Percentiles rank a stretch among this genome's conserved stretches.
phyloP scores from a whole-genome alignment of 2,113 vertebrate genomes.

The Myanophis thanlyinensis region DNA sequence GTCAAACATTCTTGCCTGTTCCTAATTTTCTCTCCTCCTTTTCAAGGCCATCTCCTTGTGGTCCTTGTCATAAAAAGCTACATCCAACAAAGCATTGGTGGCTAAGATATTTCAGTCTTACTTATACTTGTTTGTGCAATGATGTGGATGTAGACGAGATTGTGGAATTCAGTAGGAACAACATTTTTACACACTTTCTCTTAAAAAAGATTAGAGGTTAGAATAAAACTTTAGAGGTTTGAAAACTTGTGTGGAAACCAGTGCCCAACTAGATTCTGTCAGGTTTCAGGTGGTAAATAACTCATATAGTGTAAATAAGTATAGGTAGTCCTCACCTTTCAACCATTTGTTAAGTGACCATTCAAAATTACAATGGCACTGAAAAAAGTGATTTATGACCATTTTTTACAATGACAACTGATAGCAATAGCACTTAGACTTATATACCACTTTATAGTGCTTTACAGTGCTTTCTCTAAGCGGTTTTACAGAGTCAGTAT shows the following conservation, averaged over 20 bases:
- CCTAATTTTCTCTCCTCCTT: slow-evolving; percentile 1
- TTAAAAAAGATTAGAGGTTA: no score
- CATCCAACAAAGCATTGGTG: not conserved
- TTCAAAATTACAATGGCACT: not conserved
- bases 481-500: no score
- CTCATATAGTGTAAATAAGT: not conserved
- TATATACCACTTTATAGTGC: no score
- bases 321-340: not conserved
- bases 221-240: no score
- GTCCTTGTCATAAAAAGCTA: not conserved
- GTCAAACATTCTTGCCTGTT: slow-evolving; percentile 17
- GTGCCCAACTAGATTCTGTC: not conserved
- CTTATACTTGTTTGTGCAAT: not conserved
- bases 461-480: no score
- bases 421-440: no score
- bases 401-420: no score
- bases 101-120: not conserved
- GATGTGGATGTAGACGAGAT: not conserved
- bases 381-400: not conserved
- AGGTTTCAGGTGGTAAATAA: not conserved
- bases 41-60: not conserved
- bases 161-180: not conserved
- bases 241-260: not conserved
- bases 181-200: not conserved
- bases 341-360: not conserved